Conservation (phyloP, 1,140 invertebrate genomes). For the Drosophila arizonae region DNA sequence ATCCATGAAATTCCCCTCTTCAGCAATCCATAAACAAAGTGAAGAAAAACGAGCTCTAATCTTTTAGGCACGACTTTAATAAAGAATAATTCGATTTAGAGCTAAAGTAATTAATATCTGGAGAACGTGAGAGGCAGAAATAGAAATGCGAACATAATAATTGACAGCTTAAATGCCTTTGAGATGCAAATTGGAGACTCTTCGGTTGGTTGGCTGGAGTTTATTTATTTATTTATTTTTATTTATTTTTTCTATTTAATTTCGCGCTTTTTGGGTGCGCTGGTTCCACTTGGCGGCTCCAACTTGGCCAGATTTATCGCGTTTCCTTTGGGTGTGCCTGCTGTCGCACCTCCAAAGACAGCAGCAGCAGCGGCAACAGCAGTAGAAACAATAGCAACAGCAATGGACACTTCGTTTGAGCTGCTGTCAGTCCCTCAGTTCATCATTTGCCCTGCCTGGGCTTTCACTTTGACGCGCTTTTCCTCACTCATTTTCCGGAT, state of each 20-base stretch:
- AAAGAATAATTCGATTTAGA: neutral
- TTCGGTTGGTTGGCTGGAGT: neutral
- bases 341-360: slow-evolving; percentile 55
- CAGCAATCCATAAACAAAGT: too few species aligned
- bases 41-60: neutral
- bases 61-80: neutral
- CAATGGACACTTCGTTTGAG: slow-evolving; percentile 20
- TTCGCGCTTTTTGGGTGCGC: slow-evolving; percentile 1
- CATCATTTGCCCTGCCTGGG: slow-evolving; percentile 47
- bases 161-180: slow-evolving; percentile 4
- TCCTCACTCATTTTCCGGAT: slow-evolving; percentile 76
- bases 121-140: neutral
- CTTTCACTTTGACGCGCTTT: slow-evolving; percentile 73
- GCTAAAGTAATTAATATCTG: neutral
- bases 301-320: slow-evolving; percentile 19
- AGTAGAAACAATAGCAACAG: neutral
- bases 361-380: slow-evolving; percentile 1
- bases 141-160: neutral
- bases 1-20: too few species aligned
- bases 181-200: slow-evolving; percentile 10
- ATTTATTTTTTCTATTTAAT: neutral
- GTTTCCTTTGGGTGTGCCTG: slow-evolving; percentile 52
- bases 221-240: neutral
- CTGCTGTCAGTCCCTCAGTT: slow-evolving; percentile 37
- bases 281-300: slow-evolving; percentile 30